Percentiles rank a stretch among this genome's conserved stretches.
Evolutionary conservation across 2,797 vertebrate species (phyloP).

Genomic region (Petrocephalus sullivani): DNA sequence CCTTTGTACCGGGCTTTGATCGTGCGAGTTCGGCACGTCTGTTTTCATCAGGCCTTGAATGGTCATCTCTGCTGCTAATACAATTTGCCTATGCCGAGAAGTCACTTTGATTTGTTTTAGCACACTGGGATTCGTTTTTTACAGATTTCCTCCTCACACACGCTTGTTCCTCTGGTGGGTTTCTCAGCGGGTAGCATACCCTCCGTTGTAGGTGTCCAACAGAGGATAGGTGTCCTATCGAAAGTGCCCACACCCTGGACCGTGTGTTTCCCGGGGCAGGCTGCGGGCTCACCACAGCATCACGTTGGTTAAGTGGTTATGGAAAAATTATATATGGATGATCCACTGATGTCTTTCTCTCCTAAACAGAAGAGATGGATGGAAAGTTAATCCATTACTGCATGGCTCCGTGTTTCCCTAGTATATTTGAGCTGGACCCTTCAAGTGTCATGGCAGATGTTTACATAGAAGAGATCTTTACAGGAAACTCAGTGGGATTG

Average conservation of each 20-base stretch:
- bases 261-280: not conserved
- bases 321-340: not conserved
- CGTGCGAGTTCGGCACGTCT: not conserved
- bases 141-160: not conserved
- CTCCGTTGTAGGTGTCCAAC: not conserved
- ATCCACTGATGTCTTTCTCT: not conserved
- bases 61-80: not conserved
- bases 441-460: not conserved
- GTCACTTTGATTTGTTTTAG: not conserved
- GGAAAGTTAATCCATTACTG: not conserved
- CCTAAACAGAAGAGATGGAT: not conserved
- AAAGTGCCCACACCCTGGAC: not conserved
- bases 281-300: not conserved
- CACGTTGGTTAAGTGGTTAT: not conserved
- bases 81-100: not conserved
- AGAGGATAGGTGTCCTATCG: not conserved
- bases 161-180: not conserved
- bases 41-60: not conserved
- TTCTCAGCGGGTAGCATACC: not conserved
- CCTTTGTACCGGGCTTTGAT: not conserved
- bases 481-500: not conserved
- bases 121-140: not conserved
- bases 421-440: not conserved
- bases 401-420: not conserved
- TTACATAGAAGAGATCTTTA: slow-evolving; percentile 7